Evolutionary conservation across 1,140 invertebrate species (phyloP).

Genomic region (Heliconius eleuchia): DNA sequence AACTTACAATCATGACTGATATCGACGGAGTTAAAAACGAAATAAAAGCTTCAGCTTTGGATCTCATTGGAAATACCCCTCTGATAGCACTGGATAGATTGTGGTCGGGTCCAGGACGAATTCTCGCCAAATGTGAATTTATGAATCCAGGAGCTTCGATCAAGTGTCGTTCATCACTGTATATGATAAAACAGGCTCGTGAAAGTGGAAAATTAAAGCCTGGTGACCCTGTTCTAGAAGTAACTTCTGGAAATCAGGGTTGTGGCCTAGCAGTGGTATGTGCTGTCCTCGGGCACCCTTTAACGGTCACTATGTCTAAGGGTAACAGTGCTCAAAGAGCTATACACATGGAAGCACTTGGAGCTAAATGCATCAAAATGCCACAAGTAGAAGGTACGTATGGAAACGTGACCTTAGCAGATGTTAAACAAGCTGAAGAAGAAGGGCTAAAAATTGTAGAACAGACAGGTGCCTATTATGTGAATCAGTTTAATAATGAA

Average conservation of each 20-base stretch:
- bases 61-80: slow-evolving; percentile 71
- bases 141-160: slow-evolving; percentile 75
- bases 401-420: slow-evolving; percentile 67
- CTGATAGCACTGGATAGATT: slow-evolving; percentile 68
- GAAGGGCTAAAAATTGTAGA: slow-evolving; percentile 56
- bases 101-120: slow-evolving; percentile 63
- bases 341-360: slow-evolving; percentile 73
- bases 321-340: slow-evolving; percentile 71
- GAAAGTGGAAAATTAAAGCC: slow-evolving; percentile 59
- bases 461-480: slow-evolving; percentile 64
- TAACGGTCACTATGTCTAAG: slow-evolving; percentile 68
- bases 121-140: slow-evolving; percentile 72
- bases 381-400: slow-evolving; percentile 72
- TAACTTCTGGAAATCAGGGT: slow-evolving; percentile 73
- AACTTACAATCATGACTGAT: not conserved
- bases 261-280: slow-evolving; percentile 72
- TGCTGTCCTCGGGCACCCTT: slow-evolving; percentile 65
- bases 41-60: slow-evolving; percentile 68
- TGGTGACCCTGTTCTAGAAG: slow-evolving; percentile 61
- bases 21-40: slow-evolving; percentile 41
- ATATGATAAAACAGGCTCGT: slow-evolving; percentile 62
- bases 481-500: slow-evolving; percentile 69
- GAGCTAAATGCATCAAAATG: slow-evolving; percentile 66
- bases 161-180: slow-evolving; percentile 66
- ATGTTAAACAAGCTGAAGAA: slow-evolving; percentile 62